phyloP scores from a whole-genome alignment of 2,888 invertebrate genomes.

The Colletes collaris region DNA sequence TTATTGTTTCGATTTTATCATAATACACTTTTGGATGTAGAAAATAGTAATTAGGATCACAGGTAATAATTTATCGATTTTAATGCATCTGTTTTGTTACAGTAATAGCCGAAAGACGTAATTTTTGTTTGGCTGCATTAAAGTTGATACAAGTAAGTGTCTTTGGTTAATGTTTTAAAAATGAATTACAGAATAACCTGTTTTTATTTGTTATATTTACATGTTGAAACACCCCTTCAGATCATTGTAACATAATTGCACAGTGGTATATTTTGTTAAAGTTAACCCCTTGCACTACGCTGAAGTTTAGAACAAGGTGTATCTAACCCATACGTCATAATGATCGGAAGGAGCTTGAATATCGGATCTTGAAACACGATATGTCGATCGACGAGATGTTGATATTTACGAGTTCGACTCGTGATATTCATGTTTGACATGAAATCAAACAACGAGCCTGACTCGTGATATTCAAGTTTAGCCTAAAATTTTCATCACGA shows the following conservation, averaged over 20 bases:
- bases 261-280: not conserved
- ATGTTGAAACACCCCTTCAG: not conserved
- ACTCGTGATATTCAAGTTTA: too few species aligned
- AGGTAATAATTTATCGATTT: not conserved
- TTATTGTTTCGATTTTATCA: not conserved
- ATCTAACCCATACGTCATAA: too few species aligned
- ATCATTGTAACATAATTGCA: not conserved
- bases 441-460: too few species aligned
- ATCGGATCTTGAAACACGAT: too few species aligned
- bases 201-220: not conserved
- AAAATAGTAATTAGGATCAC: not conserved
- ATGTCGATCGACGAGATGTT: too few species aligned
- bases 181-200: not conserved
- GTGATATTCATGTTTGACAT: too few species aligned
- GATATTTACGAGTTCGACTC: too few species aligned
- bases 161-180: slow-evolving; percentile 7
- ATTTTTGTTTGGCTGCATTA: slow-evolving; percentile 91
- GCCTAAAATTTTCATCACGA: too few species aligned
- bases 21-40: not conserved
- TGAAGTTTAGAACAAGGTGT: too few species aligned
- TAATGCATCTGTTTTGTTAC: slow-evolving; percentile 71
- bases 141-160: slow-evolving; percentile 89
- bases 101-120: slow-evolving; percentile 86
- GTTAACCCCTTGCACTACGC: too few species aligned
- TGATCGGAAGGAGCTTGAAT: too few species aligned